A percentile compares a stretch with the other conserved stretches of the same genome.
These are phyloP conservation scores for Fulica atra DNA, from an alignment of 2,113 vertebrate genomes.

Conservation along the genomic window DNA sequence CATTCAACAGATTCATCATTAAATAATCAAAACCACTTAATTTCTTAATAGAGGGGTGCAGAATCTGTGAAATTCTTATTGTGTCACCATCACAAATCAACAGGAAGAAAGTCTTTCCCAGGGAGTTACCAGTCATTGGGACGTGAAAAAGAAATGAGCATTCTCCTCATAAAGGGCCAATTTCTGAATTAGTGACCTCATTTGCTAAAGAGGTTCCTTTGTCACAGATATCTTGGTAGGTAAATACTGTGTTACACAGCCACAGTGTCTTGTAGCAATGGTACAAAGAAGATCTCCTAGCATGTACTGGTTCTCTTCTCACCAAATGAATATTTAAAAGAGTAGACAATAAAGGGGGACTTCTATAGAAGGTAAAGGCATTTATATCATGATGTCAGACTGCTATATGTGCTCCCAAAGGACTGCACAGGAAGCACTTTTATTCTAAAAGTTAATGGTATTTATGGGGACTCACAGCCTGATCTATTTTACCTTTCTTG, in stretches of 20 bases:
- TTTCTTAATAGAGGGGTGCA: slow-evolving; percentile 34
- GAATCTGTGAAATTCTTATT: slow-evolving; percentile 43
- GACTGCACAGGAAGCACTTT: slow-evolving; percentile 54
- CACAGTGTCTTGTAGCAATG: neutral
- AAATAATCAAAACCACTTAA: slow-evolving; percentile 66
- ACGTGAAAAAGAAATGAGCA: neutral
- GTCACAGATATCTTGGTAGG: slow-evolving; percentile 45
- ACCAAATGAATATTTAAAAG: slow-evolving; percentile 68
- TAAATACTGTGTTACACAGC: slow-evolving; percentile 23
- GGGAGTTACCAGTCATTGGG: neutral
- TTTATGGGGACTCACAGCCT: slow-evolving; percentile 7
- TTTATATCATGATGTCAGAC: slow-evolving; percentile 62
- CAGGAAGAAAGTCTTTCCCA: slow-evolving; percentile 59
- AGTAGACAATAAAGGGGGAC: slow-evolving; percentile 48
- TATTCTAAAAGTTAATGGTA: slow-evolving; percentile 58
- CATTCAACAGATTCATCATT: slow-evolving; percentile 38
- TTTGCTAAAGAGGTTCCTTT: slow-evolving; percentile 65
- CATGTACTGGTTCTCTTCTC: neutral
- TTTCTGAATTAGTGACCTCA: slow-evolving; percentile 62
- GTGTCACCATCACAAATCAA: slow-evolving; percentile 64
- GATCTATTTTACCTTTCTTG: slow-evolving; percentile 28
- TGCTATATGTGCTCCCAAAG: slow-evolving; percentile 36
- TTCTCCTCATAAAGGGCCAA: slow-evolving; percentile 27
- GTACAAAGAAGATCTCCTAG: slow-evolving; percentile 38
- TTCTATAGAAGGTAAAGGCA: slow-evolving; percentile 43